phyloP scores from a whole-genome alignment of 2,888 invertebrate genomes.

The Gnatocerus cornutus region DNA sequence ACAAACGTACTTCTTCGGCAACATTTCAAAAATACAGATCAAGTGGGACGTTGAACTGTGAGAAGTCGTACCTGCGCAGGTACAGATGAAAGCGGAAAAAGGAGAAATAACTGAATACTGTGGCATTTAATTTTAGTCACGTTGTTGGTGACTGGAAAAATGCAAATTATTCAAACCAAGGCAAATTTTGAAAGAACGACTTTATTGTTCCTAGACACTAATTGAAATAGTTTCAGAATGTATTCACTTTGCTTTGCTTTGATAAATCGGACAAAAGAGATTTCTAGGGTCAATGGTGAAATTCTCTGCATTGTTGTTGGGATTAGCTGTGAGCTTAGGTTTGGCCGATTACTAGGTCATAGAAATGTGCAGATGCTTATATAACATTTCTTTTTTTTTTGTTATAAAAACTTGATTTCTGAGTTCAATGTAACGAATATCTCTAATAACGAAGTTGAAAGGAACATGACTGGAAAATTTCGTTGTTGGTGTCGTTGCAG shows the following conservation, averaged over 20 bases:
- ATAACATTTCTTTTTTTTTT: constrained; percentile 15
- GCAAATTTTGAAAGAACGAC: constrained; percentile 12
- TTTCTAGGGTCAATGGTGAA: constrained; percentile 42
- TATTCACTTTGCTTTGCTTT: constrained; percentile 6
- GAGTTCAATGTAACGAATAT: constrained; percentile 5
- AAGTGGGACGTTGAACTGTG: constrained; percentile 44
- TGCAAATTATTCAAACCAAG: constrained; percentile 26
- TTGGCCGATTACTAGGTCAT: constrained; percentile 35
- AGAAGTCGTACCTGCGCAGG: constrained; percentile 32
- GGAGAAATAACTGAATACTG: constrained; percentile 31
- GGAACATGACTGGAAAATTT: constrained; percentile 4
- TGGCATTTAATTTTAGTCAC: constrained; percentile 42
- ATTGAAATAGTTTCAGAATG: constrained; percentile 1
- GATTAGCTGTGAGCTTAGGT: constrained; percentile 8
- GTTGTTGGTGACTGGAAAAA: constrained; percentile 33
- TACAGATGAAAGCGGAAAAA: constrained; percentile 48
- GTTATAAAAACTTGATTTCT: not conserved
- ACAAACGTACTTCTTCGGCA: constrained; percentile 23
- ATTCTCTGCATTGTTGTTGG: constrained; percentile 36
- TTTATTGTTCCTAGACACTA: not conserved
- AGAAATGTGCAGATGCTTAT: constrained; percentile 45
- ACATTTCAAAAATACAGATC: constrained; percentile 30
- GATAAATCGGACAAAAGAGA: constrained; percentile 10
- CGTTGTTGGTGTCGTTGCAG: not conserved
- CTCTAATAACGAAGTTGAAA: not conserved